Conservation (phyloP, 2,888 invertebrate genomes). For the Apoda limacodes region DNA sequence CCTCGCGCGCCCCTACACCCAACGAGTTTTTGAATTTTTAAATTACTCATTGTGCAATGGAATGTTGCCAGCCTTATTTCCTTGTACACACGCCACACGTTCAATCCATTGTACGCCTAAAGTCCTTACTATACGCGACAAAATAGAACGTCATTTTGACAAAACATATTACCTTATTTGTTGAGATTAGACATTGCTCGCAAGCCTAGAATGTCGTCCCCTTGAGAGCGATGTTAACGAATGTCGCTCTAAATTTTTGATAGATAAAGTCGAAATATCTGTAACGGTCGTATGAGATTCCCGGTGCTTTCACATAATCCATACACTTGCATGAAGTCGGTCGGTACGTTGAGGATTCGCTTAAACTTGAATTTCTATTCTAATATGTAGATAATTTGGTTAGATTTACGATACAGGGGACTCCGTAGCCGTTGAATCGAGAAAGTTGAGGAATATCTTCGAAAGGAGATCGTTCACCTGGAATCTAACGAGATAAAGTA, state of each 20-base stretch:
- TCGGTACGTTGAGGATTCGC: no score
- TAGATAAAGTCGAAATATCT: slow-evolving; percentile 56
- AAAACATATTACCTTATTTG: no score
- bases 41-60: slow-evolving; percentile 71
- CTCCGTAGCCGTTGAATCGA: no score
- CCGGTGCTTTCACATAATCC: no score
- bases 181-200: slow-evolving; percentile 40
- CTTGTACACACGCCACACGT: slow-evolving; percentile 28
- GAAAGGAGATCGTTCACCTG: slow-evolving; percentile 42
- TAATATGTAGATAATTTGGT: no score
- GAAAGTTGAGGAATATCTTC: no score
- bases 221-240: slow-evolving; percentile 56
- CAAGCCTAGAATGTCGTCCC: slow-evolving; percentile 56
- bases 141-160: slow-evolving; percentile 39
- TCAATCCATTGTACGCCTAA: slow-evolving; percentile 51
- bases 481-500: slow-evolving; percentile 48
- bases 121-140: slow-evolving; percentile 39
- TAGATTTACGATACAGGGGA: no score
- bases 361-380: no score
- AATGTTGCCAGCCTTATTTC: slow-evolving; percentile 49
- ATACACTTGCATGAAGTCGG: no score
- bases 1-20: slow-evolving; percentile 51
- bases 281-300: no score
- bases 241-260: slow-evolving; percentile 64
- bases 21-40: slow-evolving; percentile 72